Evolutionary conservation across 2,888 invertebrate genomes (phyloP).

Genomic region (Lymantria dispar): DNA sequence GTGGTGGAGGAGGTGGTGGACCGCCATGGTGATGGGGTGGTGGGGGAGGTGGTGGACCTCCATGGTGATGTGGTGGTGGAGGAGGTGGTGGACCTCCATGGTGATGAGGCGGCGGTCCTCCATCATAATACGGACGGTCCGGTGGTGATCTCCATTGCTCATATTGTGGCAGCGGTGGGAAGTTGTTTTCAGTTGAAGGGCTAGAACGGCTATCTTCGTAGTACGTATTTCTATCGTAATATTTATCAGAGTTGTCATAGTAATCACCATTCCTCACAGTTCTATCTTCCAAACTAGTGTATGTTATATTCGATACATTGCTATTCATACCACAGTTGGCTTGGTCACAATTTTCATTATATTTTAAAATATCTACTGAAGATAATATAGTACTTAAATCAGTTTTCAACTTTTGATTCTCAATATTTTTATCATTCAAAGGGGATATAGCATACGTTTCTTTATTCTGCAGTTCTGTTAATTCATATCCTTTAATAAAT

Average conservation of each 20-base stretch:
- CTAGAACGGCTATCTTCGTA: background rate
- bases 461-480: slow-evolving; percentile 10
- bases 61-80: background rate
- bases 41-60: background rate
- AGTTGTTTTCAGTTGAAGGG: background rate
- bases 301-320: background rate
- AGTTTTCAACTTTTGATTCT: background rate
- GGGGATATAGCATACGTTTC: slow-evolving; percentile 9
- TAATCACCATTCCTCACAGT: background rate
- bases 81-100: background rate
- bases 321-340: background rate
- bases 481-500: slow-evolving; percentile 8
- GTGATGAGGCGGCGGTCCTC: background rate
- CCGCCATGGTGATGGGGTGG: background rate
- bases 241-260: background rate
- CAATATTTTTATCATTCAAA: slow-evolving; percentile 2
- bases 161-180: background rate
- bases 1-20: slow-evolving; percentile 10
- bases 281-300: background rate
- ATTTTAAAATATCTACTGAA: background rate
- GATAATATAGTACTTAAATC: background rate
- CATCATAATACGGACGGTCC: background rate
- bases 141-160: background rate
- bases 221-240: background rate
- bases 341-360: background rate